These are phyloP conservation scores for Rhizomys pruinosus DNA, from an alignment of 2,113 vertebrate genomes.

Conservation along the genomic window DNA sequence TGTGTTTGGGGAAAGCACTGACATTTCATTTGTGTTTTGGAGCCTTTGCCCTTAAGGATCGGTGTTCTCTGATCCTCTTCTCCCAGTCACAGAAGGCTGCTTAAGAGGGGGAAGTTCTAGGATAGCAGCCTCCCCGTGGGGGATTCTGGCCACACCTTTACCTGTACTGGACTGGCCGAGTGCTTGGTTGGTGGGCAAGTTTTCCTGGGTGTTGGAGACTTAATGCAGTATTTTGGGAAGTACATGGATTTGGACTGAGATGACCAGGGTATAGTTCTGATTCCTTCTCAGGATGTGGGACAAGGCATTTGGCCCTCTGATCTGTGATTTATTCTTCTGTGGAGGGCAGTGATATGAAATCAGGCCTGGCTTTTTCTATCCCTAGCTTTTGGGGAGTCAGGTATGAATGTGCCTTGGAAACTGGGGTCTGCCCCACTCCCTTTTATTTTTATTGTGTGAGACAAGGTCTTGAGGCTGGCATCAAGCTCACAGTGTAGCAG, in stretches of 20 bases:
- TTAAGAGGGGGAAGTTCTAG: slow-evolving; percentile 16
- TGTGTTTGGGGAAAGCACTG: slow-evolving; percentile 67
- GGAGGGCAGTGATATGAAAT: not conserved
- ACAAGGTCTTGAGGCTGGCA: not conserved
- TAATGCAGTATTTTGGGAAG: not conserved
- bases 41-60: slow-evolving; percentile 70
- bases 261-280: not conserved
- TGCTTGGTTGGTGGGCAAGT: not conserved
- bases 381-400: not conserved
- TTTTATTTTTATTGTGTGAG: not conserved
- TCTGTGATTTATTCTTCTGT: not conserved
- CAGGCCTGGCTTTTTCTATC: not conserved
- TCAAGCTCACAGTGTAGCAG: not conserved
- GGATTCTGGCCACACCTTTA: not conserved
- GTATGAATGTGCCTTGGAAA: not conserved
- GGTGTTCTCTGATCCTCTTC: slow-evolving; percentile 41
- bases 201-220: not conserved
- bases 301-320: not conserved
- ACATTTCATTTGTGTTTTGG: slow-evolving; percentile 64
- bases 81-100: slow-evolving; percentile 41
- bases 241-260: not conserved
- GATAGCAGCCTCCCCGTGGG: not conserved
- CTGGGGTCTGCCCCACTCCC: not conserved
- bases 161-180: rapidly evolving
- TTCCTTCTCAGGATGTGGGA: not conserved